Percentiles rank a stretch among this genome's conserved stretches.
phyloP scores from a whole-genome alignment of 2,797 vertebrate genomes.

The Hippopotamyrus pictus region DNA sequence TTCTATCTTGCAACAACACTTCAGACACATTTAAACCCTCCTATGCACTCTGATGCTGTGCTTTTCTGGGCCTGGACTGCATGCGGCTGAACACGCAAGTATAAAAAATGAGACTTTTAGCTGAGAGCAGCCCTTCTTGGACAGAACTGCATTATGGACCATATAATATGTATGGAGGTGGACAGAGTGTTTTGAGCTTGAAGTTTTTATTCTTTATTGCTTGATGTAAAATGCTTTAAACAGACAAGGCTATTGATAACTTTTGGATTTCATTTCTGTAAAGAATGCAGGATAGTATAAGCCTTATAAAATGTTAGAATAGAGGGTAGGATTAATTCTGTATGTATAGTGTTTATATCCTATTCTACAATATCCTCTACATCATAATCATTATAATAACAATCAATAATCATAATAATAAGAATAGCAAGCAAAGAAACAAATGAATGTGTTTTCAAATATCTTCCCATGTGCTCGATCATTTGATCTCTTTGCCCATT shows the following conservation, averaged over 20 bases:
- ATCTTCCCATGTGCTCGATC: neutral
- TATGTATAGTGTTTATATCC: neutral
- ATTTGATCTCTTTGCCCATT: neutral
- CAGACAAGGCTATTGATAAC: neutral
- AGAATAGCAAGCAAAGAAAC: neutral
- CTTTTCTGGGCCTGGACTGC: neutral
- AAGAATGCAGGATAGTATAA: neutral
- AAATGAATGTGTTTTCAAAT: neutral
- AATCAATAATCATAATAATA: neutral
- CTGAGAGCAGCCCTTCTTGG: neutral
- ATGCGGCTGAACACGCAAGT: neutral
- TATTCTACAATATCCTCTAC: neutral
- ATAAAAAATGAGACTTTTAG: neutral
- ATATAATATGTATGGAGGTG: neutral
- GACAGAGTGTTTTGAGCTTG: neutral
- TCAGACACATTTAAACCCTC: neutral
- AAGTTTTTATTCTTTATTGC: neutral
- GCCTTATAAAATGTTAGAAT: neutral
- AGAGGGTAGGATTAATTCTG: neutral
- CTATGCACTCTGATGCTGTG: neutral
- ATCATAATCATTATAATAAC: neutral
- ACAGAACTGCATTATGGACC: neutral
- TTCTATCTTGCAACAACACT: neutral
- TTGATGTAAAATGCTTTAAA: neutral
- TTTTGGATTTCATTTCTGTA: neutral